These are phyloP conservation scores for Sinohyriopsis cumingii DNA, from an alignment of 2,888 invertebrate species.

Conservation along the genomic window DNA sequence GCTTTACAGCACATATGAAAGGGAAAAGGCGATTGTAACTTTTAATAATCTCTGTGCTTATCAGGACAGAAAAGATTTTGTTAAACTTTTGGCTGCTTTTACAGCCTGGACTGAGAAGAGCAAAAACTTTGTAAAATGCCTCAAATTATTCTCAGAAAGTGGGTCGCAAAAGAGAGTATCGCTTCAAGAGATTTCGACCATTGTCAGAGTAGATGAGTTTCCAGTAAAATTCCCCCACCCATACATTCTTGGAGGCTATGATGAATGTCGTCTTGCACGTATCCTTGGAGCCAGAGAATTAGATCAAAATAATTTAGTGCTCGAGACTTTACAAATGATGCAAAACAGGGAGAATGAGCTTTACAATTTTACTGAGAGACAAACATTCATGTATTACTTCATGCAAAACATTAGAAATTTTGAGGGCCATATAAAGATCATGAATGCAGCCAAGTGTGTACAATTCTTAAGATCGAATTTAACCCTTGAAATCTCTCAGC, in stretches of 20 bases:
- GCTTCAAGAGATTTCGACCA: no score
- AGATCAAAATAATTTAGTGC: not conserved
- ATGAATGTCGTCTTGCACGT: not conserved
- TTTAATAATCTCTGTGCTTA: no score
- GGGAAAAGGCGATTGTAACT: no score
- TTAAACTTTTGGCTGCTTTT: no score
- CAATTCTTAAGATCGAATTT: conserved; percentile 14
- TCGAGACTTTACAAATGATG: not conserved
- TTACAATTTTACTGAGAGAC: conserved; percentile 9
- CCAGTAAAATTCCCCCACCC: not conserved
- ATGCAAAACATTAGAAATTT: conserved; percentile 8
- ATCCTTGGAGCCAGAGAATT: conserved; percentile 1
- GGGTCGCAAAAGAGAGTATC: no score
- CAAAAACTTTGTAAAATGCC: no score
- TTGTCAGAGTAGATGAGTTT: no score
- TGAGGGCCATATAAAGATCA: conserved; percentile 4
- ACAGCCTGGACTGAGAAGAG: no score
- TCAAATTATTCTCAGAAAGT: no score
- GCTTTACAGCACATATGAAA: no score
- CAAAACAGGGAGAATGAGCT: not conserved
- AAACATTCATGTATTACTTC: conserved; percentile 24
- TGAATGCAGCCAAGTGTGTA: conserved; percentile 14
- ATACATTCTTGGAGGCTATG: not conserved
- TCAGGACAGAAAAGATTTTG: no score
- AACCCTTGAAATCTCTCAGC: conserved; percentile 6